A percentile compares a stretch with the other conserved stretches of the same genome.
Conservation (phyloP, 2,888 invertebrate genomes). For the Priapulus caudatus region DNA sequence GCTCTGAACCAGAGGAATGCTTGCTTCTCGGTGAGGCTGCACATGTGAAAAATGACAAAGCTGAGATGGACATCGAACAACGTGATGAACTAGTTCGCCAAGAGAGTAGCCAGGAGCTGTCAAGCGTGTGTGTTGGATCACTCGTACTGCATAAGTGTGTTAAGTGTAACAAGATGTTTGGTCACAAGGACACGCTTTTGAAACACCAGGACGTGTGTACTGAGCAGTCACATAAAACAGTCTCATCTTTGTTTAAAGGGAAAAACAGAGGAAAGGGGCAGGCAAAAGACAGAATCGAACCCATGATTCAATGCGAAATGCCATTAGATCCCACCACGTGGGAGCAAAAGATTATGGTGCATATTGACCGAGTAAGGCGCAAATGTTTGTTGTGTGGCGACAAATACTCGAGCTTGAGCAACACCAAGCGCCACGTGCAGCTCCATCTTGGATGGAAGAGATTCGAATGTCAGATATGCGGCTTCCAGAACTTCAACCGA, state of each 20-base stretch:
- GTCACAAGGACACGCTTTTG: background rate
- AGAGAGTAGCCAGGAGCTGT: background rate
- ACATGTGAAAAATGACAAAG: background rate
- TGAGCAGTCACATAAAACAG: too few relatives aligned
- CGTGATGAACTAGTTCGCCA: background rate
- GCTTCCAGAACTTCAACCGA: background rate
- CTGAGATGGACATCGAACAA: background rate
- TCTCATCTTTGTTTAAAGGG: too few relatives aligned
- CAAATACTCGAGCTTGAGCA: background rate
- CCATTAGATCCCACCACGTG: background rate
- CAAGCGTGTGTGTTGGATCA: background rate
- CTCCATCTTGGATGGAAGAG: background rate
- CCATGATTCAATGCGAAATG: background rate
- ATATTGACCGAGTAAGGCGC: background rate
- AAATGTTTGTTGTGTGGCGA: conserved; percentile 1
- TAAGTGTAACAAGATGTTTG: conserved; percentile 1
- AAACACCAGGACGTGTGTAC: background rate
- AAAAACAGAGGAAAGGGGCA: background rate
- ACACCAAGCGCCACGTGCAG: background rate
- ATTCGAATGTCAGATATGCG: background rate
- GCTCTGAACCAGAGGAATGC: too few relatives aligned
- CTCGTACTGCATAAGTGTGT: background rate
- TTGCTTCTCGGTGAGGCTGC: too few relatives aligned
- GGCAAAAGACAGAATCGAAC: background rate
- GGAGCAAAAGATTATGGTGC: background rate